Base-by-base conservation (phyloP, 2,888 invertebrate genomes). In the Rotaria sp. region DNA sequence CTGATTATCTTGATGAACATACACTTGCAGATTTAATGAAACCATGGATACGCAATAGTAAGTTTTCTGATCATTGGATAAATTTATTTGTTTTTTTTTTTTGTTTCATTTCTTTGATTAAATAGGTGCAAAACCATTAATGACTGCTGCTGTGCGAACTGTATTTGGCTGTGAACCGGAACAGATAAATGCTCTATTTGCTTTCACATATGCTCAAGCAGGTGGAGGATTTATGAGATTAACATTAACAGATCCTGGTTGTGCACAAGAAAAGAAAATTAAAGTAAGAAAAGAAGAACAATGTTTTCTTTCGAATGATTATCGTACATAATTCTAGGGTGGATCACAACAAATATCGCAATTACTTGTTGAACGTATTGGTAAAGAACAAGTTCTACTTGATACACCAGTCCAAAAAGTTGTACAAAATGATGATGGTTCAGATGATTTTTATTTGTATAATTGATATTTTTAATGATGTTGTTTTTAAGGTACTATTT, bases 171-270 rank as follows among this genome's bases (percentile, higher is more conserved):
- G 88, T 41, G 91, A 91, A 85, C 84, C 88, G 0, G 88, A 88
- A 10, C 90, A 91, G 88, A 88, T 91, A 48, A 91, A 91, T n/a
- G 87, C 90, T 11, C 88, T 91, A 50, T 91, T 90, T 87, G 90
- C 88, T 85, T 87, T 91, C 26, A 88, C 88, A 45, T 91, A 91
- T 86, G 86, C 89, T 41, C 89, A 88, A 80, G 89, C 90, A n/a
- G 90, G 90, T 57, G 90, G 90, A 18, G 89, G 89, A 7, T 88
- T 89, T 35, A 88, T 88, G 26, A 89, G 89, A 35, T 67, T 86
- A 50, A 59, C 50, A 48, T 86, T 84, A 50, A 84, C 86, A 26
- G 86, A 86, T 50, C 59, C 84, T 84, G 87, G 88, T 84, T 88
- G 89, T 50, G 90, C 89, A 35, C 91, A 91, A 87, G 91, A 90